Conservation (phyloP, 1,140 invertebrate species). For the Ceratina calcarata region DNA sequence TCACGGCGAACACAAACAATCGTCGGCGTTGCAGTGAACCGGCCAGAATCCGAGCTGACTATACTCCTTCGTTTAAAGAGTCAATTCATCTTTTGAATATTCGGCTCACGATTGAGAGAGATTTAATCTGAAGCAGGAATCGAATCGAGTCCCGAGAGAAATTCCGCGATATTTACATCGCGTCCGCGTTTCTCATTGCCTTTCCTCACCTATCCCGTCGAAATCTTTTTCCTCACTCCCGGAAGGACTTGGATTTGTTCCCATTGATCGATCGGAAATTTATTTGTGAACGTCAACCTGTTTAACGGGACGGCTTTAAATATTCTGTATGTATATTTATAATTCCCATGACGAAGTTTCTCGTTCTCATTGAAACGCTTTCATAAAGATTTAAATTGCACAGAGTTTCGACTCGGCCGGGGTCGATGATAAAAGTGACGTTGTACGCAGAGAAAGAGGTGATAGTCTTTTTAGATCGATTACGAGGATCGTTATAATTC, state of each 20-base stretch:
- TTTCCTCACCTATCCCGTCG: background rate
- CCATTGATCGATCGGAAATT: slow-evolving; percentile 4
- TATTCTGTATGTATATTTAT: slow-evolving; percentile 3
- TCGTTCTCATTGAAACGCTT: background rate
- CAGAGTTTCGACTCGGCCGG: background rate
- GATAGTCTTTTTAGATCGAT: background rate
- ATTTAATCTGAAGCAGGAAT: background rate
- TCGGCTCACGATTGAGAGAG: background rate
- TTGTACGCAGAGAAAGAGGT: too few relatives aligned
- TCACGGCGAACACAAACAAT: slow-evolving; percentile 7
- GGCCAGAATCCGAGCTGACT: background rate
- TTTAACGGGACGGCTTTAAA: slow-evolving; percentile 20
- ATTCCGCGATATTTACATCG: slow-evolving; percentile 1
- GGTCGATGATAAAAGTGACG: too few relatives aligned
- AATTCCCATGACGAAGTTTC: background rate
- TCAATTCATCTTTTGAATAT: background rate
- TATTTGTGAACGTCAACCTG: background rate
- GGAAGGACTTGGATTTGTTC: background rate
- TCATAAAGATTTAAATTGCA: slow-evolving; percentile 2
- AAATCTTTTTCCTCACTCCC: background rate
- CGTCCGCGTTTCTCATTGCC: background rate
- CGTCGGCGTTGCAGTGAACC: background rate
- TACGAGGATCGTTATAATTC: background rate
- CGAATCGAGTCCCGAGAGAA: background rate
- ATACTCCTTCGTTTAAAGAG: background rate